Evolutionary conservation across 2,113 vertebrate genomes (phyloP).

Genomic region (Xenopus laevis): DNA sequence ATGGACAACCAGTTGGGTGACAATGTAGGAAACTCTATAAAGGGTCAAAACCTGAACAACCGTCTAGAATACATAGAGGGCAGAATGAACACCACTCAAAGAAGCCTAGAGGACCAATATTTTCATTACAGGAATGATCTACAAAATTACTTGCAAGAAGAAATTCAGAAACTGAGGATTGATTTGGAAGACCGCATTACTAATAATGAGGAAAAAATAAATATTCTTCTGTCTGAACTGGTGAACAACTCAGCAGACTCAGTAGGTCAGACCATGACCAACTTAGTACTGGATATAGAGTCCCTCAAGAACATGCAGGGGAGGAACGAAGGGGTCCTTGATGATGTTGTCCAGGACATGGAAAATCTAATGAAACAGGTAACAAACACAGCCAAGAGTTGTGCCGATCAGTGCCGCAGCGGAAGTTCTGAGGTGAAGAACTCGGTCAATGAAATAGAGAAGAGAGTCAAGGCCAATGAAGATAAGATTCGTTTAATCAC

Average conservation of each 20-base stretch:
- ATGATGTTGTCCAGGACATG: constrained; percentile 54
- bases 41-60: constrained; percentile 66
- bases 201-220: constrained; percentile 59
- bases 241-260: constrained; percentile 35
- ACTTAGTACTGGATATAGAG: constrained; percentile 63
- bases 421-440: constrained; percentile 57
- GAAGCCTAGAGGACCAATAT: constrained; percentile 67
- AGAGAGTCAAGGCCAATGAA: constrained; percentile 66
- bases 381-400: constrained; percentile 58
- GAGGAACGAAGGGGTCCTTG: constrained; percentile 59
- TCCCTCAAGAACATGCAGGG: constrained; percentile 58
- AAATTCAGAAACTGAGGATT: constrained; percentile 62
- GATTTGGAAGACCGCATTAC: constrained; percentile 59
- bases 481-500: constrained; percentile 67
- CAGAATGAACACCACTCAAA: constrained; percentile 72
- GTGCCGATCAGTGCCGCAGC: constrained; percentile 45
- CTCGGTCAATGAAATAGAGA: constrained; percentile 68
- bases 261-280: constrained; percentile 51
- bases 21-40: constrained; percentile 51
- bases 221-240: constrained; percentile 14
- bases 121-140: constrained; percentile 62
- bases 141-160: constrained; percentile 63
- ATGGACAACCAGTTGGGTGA: constrained; percentile 64
- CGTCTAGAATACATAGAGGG: constrained; percentile 75
- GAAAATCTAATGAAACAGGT: constrained; percentile 62